Percentiles rank a stretch among this genome's conserved stretches.
Conservation (phyloP, 1,140 invertebrate species). For the Brachionus koreanus region DNA sequence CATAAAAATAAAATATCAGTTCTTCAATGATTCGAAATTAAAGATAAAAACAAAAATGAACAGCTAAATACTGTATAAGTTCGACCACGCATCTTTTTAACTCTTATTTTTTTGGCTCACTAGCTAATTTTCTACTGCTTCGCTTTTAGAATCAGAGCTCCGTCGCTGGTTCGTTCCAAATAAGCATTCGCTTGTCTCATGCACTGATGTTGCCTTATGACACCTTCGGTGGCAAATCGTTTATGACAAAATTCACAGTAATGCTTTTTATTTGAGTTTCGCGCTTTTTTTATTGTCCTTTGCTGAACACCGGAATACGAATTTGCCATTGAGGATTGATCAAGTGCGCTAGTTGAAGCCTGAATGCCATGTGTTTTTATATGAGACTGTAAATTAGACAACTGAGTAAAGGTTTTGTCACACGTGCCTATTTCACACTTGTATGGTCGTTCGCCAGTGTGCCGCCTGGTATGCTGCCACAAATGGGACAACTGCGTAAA, state of each 20-base stretch:
- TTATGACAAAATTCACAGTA: slow-evolving; percentile 40
- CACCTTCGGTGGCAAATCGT: slow-evolving; percentile 37
- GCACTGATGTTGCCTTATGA: slow-evolving; percentile 34
- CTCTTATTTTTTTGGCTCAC: neutral
- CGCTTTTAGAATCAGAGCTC: slow-evolving; percentile 22
- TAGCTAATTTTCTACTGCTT: neutral
- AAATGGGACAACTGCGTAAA: slow-evolving; percentile 87
- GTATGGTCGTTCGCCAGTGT: slow-evolving; percentile 61
- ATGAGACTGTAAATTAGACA: slow-evolving; percentile 43
- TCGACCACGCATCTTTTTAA: neutral
- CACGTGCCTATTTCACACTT: slow-evolving; percentile 56
- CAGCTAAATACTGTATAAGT: neutral
- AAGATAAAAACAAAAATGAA: neutral
- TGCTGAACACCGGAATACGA: neutral
- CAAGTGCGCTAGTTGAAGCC: neutral
- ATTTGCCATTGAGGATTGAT: neutral
- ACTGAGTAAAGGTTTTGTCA: slow-evolving; percentile 59
- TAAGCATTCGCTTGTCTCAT: neutral
- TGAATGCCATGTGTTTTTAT: slow-evolving; percentile 29
- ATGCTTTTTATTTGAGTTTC: slow-evolving; percentile 22
- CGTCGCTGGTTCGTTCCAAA: neutral
- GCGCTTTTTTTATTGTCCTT: neutral
- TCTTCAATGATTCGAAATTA: neutral
- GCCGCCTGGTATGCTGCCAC: slow-evolving; percentile 73
- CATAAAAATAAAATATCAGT: neutral